A percentile compares a stretch with the other conserved stretches of the same genome.
These are phyloP conservation scores for Eristalinus aeneus DNA, from an alignment of 2,888 invertebrate species.

Conservation along the genomic window DNA sequence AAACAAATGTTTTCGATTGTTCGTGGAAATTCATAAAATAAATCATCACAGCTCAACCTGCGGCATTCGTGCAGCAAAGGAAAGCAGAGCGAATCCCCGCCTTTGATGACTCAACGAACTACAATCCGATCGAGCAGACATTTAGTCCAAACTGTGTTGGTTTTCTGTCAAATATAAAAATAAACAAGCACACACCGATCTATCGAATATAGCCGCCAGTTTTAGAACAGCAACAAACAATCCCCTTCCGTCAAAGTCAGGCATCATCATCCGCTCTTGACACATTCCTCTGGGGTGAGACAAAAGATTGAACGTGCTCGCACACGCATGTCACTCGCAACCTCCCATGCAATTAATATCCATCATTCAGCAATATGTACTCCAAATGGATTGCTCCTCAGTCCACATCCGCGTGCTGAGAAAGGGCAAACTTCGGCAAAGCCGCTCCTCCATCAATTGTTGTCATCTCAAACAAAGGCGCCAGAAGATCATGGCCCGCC, in stretches of 20 bases:
- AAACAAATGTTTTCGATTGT: neutral
- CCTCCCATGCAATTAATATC: neutral
- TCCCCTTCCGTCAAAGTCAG: neutral
- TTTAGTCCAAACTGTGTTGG: neutral
- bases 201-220: neutral
- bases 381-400: neutral
- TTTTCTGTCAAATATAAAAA: neutral
- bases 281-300: neutral
- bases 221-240: neutral
- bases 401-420: neutral
- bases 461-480: slow-evolving; percentile 6
- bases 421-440: neutral
- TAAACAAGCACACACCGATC: neutral
- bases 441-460: slow-evolving; percentile 4
- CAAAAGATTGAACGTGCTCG: neutral
- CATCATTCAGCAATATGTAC: neutral
- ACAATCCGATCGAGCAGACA: neutral
- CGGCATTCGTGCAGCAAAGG: neutral
- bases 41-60: neutral
- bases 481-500: neutral
- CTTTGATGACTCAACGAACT: neutral
- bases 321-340: slow-evolving; percentile 1
- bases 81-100: neutral
- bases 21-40: neutral
- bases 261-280: neutral